Conservation (phyloP, 2,888 invertebrate species). For the Dryococelus australis region DNA sequence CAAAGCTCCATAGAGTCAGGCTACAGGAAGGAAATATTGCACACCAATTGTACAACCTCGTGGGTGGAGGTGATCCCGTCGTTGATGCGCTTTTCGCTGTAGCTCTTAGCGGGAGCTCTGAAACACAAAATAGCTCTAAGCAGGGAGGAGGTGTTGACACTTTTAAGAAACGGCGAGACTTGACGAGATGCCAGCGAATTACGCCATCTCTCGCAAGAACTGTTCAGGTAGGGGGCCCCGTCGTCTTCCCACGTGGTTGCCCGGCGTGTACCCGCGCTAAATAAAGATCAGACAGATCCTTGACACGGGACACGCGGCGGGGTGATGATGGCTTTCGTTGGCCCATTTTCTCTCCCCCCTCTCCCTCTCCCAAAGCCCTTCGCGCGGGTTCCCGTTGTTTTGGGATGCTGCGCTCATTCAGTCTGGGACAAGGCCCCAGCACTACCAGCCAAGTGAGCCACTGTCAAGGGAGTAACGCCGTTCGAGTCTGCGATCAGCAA, state of each 20-base stretch:
- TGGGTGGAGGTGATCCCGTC: too few relatives aligned
- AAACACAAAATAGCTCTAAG: background rate
- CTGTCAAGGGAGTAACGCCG: background rate
- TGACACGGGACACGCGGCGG: background rate
- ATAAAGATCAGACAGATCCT: background rate
- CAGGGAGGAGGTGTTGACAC: too few relatives aligned
- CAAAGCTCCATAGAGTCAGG: too few relatives aligned
- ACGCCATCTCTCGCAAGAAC: background rate
- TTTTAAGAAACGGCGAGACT: too few relatives aligned
- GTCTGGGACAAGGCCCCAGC: background rate
- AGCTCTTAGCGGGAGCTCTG: too few relatives aligned
- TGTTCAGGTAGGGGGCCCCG: background rate
- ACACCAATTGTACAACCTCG: too few relatives aligned
- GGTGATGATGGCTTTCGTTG: background rate
- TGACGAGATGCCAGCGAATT: background rate
- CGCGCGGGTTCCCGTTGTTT: background rate
- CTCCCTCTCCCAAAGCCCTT: background rate
- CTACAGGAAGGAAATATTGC: too few relatives aligned
- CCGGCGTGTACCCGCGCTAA: background rate
- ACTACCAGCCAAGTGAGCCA: background rate
- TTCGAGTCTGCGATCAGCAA: too few relatives aligned
- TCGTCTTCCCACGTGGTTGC: background rate
- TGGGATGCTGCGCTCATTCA: constrained; percentile 16
- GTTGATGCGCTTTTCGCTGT: too few relatives aligned
- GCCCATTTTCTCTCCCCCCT: too few relatives aligned